phyloP scores from a whole-genome alignment of 1,140 invertebrate species.

The Cephus cinctus region DNA sequence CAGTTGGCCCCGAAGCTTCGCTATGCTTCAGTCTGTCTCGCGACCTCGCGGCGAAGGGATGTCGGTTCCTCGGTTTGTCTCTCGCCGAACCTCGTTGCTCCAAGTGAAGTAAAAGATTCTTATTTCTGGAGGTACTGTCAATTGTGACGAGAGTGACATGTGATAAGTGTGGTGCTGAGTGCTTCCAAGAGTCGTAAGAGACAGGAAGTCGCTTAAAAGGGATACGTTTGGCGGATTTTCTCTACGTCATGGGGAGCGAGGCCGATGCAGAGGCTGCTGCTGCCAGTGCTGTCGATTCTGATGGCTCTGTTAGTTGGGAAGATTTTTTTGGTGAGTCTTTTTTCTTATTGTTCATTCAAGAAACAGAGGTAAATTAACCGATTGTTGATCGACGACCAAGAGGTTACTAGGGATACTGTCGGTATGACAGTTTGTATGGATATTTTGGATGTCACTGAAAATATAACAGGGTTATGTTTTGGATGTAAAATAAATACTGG shows the following conservation, averaged over 20 bases:
- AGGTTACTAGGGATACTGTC: no score
- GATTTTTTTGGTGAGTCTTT: constrained; percentile 56
- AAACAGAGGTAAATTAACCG: background rate
- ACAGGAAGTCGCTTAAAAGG: background rate
- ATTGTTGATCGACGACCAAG: no score
- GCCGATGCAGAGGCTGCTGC: constrained; percentile 29
- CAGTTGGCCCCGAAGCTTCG: no score
- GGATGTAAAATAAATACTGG: no score
- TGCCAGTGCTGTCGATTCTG: constrained; percentile 46
- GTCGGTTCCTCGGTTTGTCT: background rate
- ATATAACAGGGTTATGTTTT: no score
- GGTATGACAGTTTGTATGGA: no score
- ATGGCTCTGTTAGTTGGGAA: constrained; percentile 58
- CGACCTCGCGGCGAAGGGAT: constrained; percentile 8
- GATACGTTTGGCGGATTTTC: background rate
- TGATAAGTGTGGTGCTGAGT: constrained; percentile 5
- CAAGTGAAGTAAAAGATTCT: no score
- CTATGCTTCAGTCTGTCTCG: constrained; percentile 13
- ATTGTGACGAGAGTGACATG: no score
- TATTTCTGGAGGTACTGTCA: no score
- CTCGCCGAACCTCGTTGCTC: background rate
- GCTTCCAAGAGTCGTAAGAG: background rate
- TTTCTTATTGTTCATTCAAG: background rate
- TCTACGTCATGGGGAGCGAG: constrained; percentile 32
- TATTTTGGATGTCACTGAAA: no score